A percentile compares a stretch with the other conserved stretches of the same genome.
These are phyloP conservation scores for Drosophila hydei DNA, from an alignment of 1,140 invertebrate genomes.

Conservation along the genomic window DNA sequence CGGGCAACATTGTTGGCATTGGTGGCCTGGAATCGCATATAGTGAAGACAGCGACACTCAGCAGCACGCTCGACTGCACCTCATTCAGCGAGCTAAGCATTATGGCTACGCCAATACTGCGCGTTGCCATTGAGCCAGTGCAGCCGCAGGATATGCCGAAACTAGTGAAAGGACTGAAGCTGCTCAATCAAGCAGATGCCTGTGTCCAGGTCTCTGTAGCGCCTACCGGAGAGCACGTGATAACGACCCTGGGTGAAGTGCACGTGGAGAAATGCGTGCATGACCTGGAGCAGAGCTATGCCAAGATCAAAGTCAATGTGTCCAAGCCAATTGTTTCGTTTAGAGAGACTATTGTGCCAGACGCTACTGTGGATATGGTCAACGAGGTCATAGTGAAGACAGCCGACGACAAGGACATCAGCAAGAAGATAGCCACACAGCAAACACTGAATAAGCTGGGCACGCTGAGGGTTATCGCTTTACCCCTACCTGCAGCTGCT, in stretches of 20 bases:
- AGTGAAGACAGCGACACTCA: conserved; percentile 96
- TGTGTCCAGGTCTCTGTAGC: conserved; percentile 95
- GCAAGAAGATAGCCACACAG: conserved; percentile 86
- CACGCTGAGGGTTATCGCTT: conserved; percentile 90
- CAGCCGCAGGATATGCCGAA: conserved; percentile 92
- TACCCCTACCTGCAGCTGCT: conserved; percentile 91
- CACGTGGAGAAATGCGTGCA: conserved; percentile 97
- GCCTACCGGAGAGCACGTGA: conserved; percentile 97
- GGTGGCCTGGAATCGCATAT: conserved; percentile 94
- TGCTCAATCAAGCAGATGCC: conserved; percentile 89
- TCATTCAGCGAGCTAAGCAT: conserved; percentile 94
- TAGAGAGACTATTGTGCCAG: conserved; percentile 94
- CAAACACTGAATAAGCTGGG: conserved; percentile 90
- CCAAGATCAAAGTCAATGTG: conserved; percentile 94
- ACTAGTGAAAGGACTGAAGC: conserved; percentile 88
- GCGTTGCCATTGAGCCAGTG: conserved; percentile 97
- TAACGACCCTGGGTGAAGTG: conserved; percentile 98
- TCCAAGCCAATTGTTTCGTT: conserved; percentile 98
- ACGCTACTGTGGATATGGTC: conserved; percentile 94
- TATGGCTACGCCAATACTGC: conserved; percentile 93
- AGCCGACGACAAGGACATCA: conserved; percentile 85
- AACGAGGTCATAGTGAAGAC: conserved; percentile 92
- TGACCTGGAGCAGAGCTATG: conserved; percentile 92
- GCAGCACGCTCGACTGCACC: conserved; percentile 92
- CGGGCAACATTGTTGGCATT: conserved; percentile 96